These are phyloP conservation scores for Zelostemma sp. DNA, from an alignment of 1,140 invertebrate species.

Conservation along the genomic window DNA sequence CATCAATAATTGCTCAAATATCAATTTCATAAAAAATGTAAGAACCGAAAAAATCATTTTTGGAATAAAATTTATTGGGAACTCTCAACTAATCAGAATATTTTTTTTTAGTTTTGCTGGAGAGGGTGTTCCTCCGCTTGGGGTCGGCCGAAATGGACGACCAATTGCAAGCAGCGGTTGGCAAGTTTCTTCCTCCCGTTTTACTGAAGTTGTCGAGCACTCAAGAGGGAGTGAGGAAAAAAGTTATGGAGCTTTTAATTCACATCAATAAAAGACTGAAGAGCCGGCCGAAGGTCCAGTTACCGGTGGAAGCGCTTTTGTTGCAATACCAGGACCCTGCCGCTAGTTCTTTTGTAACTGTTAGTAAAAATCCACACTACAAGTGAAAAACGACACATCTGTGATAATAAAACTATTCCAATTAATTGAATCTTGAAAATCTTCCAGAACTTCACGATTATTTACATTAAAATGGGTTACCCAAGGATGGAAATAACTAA, in stretches of 20 bases:
- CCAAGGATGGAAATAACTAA: constrained; percentile 82
- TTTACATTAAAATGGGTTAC: constrained; percentile 94
- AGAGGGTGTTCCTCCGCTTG: constrained; percentile 89
- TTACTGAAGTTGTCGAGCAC: constrained; percentile 88
- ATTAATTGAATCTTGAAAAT: neutral
- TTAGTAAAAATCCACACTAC: constrained; percentile 71
- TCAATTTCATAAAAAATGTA: too few relatives aligned
- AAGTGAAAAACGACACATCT: too few relatives aligned
- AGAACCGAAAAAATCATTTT: too few relatives aligned
- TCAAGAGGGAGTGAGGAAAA: constrained; percentile 86
- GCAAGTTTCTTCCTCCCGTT: constrained; percentile 90
- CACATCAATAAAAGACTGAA: constrained; percentile 93
- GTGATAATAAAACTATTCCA: too few relatives aligned
- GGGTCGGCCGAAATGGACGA: constrained; percentile 91
- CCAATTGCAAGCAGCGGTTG: constrained; percentile 84
- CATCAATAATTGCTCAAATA: too few relatives aligned
- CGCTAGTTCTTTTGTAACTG: constrained; percentile 86
- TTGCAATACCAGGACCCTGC: constrained; percentile 84
- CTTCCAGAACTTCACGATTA: constrained; percentile 90
- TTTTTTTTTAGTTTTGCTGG: constrained; percentile 82
- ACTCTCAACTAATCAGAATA: too few relatives aligned
- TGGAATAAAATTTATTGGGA: too few relatives aligned
- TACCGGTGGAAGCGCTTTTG: constrained; percentile 88
- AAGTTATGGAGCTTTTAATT: constrained; percentile 93
- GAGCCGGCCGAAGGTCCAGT: constrained; percentile 83